Evolutionary conservation across 2,888 invertebrate species (phyloP), one percentile per base, ranked within the genome.

Genomic region (Nasonovia ribisnigri): DNA sequence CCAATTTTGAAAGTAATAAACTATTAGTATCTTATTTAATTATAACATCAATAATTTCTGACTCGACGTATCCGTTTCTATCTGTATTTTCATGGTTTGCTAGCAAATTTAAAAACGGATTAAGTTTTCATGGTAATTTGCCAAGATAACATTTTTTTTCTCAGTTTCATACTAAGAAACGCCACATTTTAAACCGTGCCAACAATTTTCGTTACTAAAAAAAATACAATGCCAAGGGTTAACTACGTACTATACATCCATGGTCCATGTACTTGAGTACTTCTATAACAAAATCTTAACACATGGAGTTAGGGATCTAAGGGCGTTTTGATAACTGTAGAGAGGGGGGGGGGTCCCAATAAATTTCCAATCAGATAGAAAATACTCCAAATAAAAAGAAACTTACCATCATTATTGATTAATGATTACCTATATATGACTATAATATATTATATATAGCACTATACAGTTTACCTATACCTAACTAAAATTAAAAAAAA

Each of bases 71-170:
- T 77, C 43, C 3, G 10, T n/a, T 57, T n/a, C 24, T 90, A 26
- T 77, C 26, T 42, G 1, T 26, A 29, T 90, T 48, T 77, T 48
- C 16, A 11, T 46, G 46, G 51, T 57, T 86, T 36, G 43, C 26
- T 42, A 67, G 51, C 48, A 51, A 77, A 43, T 87, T 92, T 87
- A 43, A 48, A 42, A 51, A 29, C n/a, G 84, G 77, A 11, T 67
- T 51, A 4, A 20, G 13, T 57, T 42, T 46, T 67, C 16, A 46
- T 89, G 84, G 48, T 86, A 6, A 46, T 84, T 86, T 93, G 90
- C 93, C 93, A 93, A 93, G 42, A 36, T 60, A 11, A 86, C 3
- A 88, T 8, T 67, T 88, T 90, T 92, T 92, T 92, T 92, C 57
- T 86, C 51, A 93, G 42, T 5, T 60, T 29, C 60, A 48, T 84